Base-by-base conservation (phyloP, 2,113 vertebrate species). In the Megatriorchis doriae region DNA sequence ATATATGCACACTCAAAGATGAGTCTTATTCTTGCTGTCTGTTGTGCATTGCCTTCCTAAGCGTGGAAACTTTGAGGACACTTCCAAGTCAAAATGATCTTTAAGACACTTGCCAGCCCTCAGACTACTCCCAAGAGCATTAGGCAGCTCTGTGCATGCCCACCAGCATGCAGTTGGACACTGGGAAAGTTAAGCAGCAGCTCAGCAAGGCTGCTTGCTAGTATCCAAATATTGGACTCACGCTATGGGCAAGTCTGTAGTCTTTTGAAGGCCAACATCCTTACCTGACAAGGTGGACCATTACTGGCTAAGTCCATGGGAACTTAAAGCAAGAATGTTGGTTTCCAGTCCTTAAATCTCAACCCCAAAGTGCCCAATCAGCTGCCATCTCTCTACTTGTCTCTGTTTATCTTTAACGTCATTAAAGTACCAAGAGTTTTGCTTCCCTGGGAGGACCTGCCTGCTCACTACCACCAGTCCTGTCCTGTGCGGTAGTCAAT, bases 1-100 rank as follows among this genome's bases (percentile, higher is more conserved):
- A 0, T 91, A 55, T 17, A 10, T 14, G n/a, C 18, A 26, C 1
- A 11, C 22, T 65, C 22, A 9, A 22, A 42, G 22, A 42, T 18
- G n/a, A 70, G 34, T 48, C 32, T 48, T 79, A 26, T 13, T 91
- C 70, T 88, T 81, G 21, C 38, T 63, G 8, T 48, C 18, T 67
- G 9, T 63, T 79, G 56, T 43, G 31, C 26, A 8, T 80, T 90
- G 31, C 31, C 16, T 92, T 81, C 38, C 43, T 4, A 1, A 52
- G 34, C 1, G 1, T 68, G 53, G 48, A 48, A 90, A 47, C 70
- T 67, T 63, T 17, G 74, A 80, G 27, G 40, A 59, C 36, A 36
- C 75, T 26, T 62, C n/a, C 47, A 40, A 56, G 48, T 79, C 18
- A 59, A 29, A 85, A 43, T 52, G 9, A 52, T 19, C 40, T 65